Evolutionary conservation across 2,797 vertebrate species (phyloP), one percentile per base, ranked within the genome.

Genomic region (Anabas testudineus): DNA sequence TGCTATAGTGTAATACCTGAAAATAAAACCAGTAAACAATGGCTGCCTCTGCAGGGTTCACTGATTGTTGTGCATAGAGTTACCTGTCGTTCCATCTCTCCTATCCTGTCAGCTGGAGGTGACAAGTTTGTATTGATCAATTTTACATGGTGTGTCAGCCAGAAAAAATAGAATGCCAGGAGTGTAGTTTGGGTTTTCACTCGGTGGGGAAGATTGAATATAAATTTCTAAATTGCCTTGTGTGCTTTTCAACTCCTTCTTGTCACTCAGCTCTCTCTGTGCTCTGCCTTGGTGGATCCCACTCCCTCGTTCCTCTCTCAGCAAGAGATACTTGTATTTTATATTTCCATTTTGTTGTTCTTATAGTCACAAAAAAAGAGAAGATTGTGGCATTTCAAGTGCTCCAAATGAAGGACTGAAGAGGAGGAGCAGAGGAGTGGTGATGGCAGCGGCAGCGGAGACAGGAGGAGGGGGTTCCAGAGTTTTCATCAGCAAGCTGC

Each of bases 101-200:
- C 70, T 47, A 70, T 60, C 47, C 76, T 77, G 76, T 78, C 42
- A 18, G 49, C 80, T 83, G 32, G 53, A 66, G 87, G 86, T 90
- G 84, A 89, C 82, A 86, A 68, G 59, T 87, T 83, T 74, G 71
- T 84, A 90, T 91, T 89, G 88, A 92, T 90, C 84, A 81, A 87
- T 90, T 88, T 88, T 75, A 79, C 80, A 87, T 80, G 81, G 67
- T 10, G 52, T 88, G 84, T 87, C 87, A 89, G 75, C 47, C 64
- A 73, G 81, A 81, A 81, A 88, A 87, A 87, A 88, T 74, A 65
- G 67, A 71, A 87, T 80, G 80, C 82, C 80, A 83, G 78, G 70
- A 81, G 69, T 80, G 67, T 53, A 60, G 81, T 82, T 84, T 72
- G 67, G 73, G 53, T 81, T 88, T 88, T 53, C 82, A 85, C 62